Percentiles rank a stretch among this genome's conserved stretches.
phyloP scores from a whole-genome alignment of 2,797 vertebrate genomes.

The Mormyrops boulengeri region DNA sequence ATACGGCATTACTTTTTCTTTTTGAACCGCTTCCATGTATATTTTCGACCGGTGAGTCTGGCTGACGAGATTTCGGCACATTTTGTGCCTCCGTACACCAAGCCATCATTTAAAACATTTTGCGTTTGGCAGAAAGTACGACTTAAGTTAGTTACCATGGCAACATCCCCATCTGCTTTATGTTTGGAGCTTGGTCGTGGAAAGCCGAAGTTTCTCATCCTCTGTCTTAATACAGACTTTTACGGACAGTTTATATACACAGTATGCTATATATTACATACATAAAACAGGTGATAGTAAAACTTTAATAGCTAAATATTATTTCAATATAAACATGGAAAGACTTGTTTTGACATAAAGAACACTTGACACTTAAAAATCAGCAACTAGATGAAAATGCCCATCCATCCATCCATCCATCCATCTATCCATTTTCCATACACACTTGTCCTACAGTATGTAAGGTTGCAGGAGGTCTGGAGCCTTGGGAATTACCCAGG shows the following conservation, averaged over 20 bases:
- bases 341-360: not conserved
- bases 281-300: not conserved
- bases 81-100: constrained; percentile 33
- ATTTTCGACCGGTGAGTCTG: not conserved
- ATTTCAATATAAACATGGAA: not conserved
- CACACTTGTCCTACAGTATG: not conserved
- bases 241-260: constrained; percentile 1
- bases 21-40: not conserved
- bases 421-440: not conserved
- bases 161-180: constrained; percentile 40
- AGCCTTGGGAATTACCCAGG: not conserved
- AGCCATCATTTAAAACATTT: constrained; percentile 50
- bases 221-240: not conserved
- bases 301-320: not conserved
- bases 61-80: not conserved
- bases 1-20: not conserved
- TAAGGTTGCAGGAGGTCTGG: not conserved
- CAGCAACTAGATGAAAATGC: not conserved
- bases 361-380: not conserved
- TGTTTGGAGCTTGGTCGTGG: constrained; percentile 43
- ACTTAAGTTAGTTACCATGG: constrained; percentile 57
- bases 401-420: not conserved
- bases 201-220: constrained; percentile 5
- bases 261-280: not conserved
- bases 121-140: constrained; percentile 49